Base-by-base conservation (phyloP, 2,797 vertebrate species). In the Carduelis carduelis region DNA sequence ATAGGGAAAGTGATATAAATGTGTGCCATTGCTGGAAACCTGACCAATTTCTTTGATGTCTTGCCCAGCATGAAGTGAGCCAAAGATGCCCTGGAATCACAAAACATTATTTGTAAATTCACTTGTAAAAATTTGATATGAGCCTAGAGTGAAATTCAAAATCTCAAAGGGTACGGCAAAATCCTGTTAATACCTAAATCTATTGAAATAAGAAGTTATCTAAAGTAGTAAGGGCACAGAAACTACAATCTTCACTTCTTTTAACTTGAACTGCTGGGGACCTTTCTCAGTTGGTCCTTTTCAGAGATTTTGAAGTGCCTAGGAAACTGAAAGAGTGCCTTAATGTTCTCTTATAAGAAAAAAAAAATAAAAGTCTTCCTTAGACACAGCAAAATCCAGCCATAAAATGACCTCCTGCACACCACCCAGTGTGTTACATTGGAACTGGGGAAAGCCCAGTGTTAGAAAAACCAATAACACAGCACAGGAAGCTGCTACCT, bases 1-100 rank as follows among this genome's bases (percentile, higher is more conserved):
- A 89, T 35, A 87, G 82, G 50, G 69, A 69, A 89, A 93, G 86
- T 44, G 76, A 93, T 87, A 91, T 70, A 96, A 96, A 89, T 65
- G 46, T 28, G 85, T 80, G 75, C 28, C 26, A n/a, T 27, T 89
- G 59, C 86, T 91, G 70, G 88, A 87, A 95, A 94, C 22, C 15
- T 84, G 41, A 91, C 37, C 80, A 43, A 46, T 68, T 95, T 77
- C 90, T 96, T 90, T 78, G 53, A 81, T 82, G 78, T 53, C 75
- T 89, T 96, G 71, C 89, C 90, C 91, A 85, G 41, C 5, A 0
- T 65, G 56, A 91, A 66, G 63, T 28, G 52, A 95, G 59, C 44
- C 78, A 92, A 93, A 32, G 47, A 16, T 84, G 78, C 34, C 84
- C 34, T 84, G 37, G 69, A 97, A 89, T 89, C 72, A 86, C 46